Conservation (phyloP, 2,113 vertebrate genomes). For the Alethe diademata region DNA sequence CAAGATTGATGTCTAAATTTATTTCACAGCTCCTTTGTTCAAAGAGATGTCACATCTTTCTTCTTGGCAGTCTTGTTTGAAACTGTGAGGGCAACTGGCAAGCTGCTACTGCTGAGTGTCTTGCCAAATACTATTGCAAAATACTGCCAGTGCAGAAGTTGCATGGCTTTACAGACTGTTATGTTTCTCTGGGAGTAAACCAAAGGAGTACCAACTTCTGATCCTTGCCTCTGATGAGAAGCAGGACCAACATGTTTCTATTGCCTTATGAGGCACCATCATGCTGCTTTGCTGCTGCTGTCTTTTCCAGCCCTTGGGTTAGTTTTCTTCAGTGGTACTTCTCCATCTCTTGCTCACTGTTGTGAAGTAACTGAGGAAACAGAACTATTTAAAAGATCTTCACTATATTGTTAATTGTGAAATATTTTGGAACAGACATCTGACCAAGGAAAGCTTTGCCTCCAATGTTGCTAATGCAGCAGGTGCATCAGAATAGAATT, state of each 20-base stretch:
- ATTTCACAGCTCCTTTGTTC: slow-evolving; percentile 5
- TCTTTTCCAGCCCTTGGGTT: not conserved
- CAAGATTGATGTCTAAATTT: not conserved
- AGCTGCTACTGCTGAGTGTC: not conserved
- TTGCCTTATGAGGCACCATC: not conserved
- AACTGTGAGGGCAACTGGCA: not conserved
- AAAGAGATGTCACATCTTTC: not conserved
- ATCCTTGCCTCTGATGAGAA: not conserved
- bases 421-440: not conserved
- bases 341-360: not conserved
- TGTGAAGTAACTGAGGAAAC: not conserved
- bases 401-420: not conserved
- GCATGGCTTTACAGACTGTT: not conserved
- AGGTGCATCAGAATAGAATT: not conserved
- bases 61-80: slow-evolving; percentile 15
- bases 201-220: not conserved
- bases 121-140: slow-evolving; percentile 25
- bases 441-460: not conserved
- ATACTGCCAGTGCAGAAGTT: not conserved
- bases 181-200: not conserved
- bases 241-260: accelerated
- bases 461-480: not conserved
- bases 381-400: not conserved
- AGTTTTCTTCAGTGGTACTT: not conserved
- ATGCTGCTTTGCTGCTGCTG: not conserved